Base-by-base conservation (phyloP, 2,113 vertebrate genomes). In the Vombatus ursinus region DNA sequence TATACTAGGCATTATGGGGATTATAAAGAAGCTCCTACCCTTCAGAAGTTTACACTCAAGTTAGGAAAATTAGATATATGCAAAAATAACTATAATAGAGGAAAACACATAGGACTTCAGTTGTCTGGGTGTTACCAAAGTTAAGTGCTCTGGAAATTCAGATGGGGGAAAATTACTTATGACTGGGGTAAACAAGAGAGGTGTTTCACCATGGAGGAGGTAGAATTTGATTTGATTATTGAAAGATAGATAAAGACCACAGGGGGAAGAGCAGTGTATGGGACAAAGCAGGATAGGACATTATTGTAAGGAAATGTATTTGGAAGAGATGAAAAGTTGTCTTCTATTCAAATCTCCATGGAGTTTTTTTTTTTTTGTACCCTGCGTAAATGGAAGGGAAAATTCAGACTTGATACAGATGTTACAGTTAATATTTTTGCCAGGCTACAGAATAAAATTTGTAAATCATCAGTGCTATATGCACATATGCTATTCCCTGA, bases 391-490 rank as follows among this genome's bases (percentile, higher is more conserved):
- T 61, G 52, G 3, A 84, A 84, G 25, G 51, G 25, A 94, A 91
- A 61, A 61, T 61, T 95, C 49, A 52, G 1, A n/a, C 7, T 50
- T 47, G 91, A 77, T 4, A 51, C 48, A 16, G 31, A 31, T 91
- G 22, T 93, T 49, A 84, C 90, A 93, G 89, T 96, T 94, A 95
- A 96, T 91, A 89, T 47, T 90, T 90, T n/a, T 89, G 8, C 94
- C 90, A 84, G n/a, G 31, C 61, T 37, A 90, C 12, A 52, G 6
- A 22, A 68, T 90, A 26, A 53, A 68, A 84, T 94, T 90, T 92
- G 53, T 77, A 28, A 90, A 52, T 44, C 89, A 8, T 0, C 16
- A 95, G 0, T 44, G 28, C 7, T 26, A 96, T 31, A 48, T 53
- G 89, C 95, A 61, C 93, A 49, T 7, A 90, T 90, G 9, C 51